Base-by-base conservation (phyloP, 2,113 vertebrate species). In the Lynx canadensis region DNA sequence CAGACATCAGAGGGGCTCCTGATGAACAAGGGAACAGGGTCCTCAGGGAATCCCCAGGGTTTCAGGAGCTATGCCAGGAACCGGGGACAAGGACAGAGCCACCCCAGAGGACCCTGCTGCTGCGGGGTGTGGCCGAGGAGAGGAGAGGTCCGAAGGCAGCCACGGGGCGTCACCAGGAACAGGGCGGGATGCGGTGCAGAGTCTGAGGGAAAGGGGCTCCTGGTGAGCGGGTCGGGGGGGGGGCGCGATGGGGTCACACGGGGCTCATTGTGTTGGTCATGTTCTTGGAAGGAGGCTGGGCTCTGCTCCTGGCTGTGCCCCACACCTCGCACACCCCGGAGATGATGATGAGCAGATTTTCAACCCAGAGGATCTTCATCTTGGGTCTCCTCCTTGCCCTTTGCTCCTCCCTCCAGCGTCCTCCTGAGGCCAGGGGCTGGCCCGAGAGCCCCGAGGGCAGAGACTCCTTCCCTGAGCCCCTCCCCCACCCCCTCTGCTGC, bases 391-490 rank as follows among this genome's bases (percentile, higher is more conserved):
- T n/a, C 16, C 0, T 10, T 4, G 19, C 38, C 14, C n/a, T 66
- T 10, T n/a, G 25, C 45, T 38, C 33, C 66, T 31, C 82, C n/a
- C 38, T 36, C 31, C 65, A 45, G 2, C 13, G 3, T 8, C 38
- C 25, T 21, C 15, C 6, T 6, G 19, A 25, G 27, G 5, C 2
- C 4, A 13, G 66, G 69, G 45, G 31, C 82, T n/a, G 60, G 25
- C 1, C 36, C 0, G 1, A 52, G 41, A 45, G 1, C 33, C 15
- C 52, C 33, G 14, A 11, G 33, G 2, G 31, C 16, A 0, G 10
- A 16, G 4, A 0, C 68, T 9, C 21, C 48, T 5, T 21, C 1
- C 0, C 27, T 4, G 8, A 29, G 12, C 23, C 6, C 25, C 25
- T 25, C 2, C 45, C 25, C 33, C 6, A 13, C 8, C 19, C 10